Conservation (phyloP, 2,113 vertebrate genomes). For the Callithrix jacchus region DNA sequence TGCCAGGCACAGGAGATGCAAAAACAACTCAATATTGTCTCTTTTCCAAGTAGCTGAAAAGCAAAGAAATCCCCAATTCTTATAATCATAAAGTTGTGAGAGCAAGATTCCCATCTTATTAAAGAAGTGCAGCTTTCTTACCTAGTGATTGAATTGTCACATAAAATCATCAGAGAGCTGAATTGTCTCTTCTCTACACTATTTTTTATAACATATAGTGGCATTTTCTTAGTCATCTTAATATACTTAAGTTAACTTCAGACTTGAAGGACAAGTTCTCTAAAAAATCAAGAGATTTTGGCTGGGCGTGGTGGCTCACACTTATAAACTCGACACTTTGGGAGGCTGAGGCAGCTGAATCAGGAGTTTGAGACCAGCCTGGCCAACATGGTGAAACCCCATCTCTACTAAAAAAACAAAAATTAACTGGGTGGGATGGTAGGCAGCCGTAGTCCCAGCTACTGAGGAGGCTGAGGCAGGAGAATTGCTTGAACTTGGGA, state of each 20-base stretch:
- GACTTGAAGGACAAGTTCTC: neutral
- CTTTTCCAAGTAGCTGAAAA: neutral
- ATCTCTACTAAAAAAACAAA: no score
- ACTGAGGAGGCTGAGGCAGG: no score
- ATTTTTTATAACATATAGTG: neutral
- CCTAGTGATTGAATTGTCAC: neutral
- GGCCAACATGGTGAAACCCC: no score
- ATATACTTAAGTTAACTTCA: neutral
- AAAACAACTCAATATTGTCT: neutral
- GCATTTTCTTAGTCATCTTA: neutral
- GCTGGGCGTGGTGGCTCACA: no score
- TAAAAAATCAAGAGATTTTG: neutral
- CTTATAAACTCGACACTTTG: no score
- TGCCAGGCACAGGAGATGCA: neutral
- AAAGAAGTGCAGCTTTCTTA: neutral
- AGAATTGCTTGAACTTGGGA: no score
- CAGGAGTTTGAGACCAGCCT: no score
- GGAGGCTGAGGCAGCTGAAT: no score
- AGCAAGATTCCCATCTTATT: neutral
- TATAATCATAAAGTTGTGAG: neutral
- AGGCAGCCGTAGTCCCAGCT: no score
- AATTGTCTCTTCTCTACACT: neutral
- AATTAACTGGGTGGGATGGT: no score
- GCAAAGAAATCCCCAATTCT: neutral
- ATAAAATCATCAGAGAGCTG: neutral